These are phyloP conservation scores for Holothuria leucospilota DNA, from an alignment of 53 echinoderm and acorn worm species.

Conservation along the genomic window DNA sequence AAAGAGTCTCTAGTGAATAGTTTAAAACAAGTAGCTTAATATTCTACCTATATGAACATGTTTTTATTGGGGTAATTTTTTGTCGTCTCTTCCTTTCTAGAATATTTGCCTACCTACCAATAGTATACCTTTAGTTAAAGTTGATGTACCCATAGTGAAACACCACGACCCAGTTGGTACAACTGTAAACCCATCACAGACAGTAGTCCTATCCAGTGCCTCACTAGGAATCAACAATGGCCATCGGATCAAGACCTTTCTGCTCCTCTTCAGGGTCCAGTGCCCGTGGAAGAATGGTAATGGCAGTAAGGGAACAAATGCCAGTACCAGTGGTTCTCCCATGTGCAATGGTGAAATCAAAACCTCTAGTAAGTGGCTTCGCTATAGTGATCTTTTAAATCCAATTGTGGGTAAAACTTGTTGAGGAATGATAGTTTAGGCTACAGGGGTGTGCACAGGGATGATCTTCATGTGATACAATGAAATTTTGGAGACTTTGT, in stretches of 20 bases:
- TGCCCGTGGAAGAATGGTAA: conserved; percentile 53
- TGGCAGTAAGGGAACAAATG: background rate
- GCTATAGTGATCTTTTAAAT: no score
- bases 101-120: conserved; percentile 53
- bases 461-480: no score
- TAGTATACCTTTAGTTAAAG: conserved; percentile 45
- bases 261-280: conserved; percentile 78
- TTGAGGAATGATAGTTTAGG: no score
- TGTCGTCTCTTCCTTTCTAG: background rate
- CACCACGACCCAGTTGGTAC: conserved; percentile 16
- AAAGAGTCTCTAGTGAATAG: no score
- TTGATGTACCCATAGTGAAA: conserved; percentile 51
- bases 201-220: conserved; percentile 56
- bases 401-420: no score
- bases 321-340: conserved; percentile 15
- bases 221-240: conserved; percentile 74
- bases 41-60: no score
- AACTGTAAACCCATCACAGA: conserved; percentile 1
- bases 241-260: conserved; percentile 85
- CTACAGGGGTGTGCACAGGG: no score
- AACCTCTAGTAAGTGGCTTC: conserved; percentile 15
- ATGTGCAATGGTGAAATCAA: conserved; percentile 81
- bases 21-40: no score
- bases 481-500: no score
- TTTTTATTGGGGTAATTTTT: no score